These are phyloP conservation scores for Pterostichus niger DNA, from an alignment of 2,888 invertebrate genomes.

Conservation along the genomic window DNA sequence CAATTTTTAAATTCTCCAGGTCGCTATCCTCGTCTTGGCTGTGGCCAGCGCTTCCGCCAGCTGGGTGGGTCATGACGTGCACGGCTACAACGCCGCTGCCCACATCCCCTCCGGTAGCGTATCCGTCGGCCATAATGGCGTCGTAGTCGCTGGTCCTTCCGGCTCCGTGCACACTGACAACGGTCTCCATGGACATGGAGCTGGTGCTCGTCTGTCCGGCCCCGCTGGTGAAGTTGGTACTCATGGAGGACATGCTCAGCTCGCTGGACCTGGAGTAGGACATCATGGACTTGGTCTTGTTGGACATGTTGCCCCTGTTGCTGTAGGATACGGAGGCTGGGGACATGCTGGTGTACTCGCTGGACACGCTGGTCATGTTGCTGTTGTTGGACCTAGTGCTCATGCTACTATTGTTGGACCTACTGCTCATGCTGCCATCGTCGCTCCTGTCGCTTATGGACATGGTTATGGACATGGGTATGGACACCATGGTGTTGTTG, in stretches of 20 bases:
- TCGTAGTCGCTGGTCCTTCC: constrained; percentile 68
- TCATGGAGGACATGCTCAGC: constrained; percentile 55
- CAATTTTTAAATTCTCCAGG: constrained; percentile 21
- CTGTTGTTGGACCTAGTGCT: constrained; percentile 27
- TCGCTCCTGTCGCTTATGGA: constrained; percentile 34
- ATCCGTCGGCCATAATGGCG: constrained; percentile 64
- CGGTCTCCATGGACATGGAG: constrained; percentile 55
- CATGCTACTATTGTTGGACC: constrained; percentile 11
- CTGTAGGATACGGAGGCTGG: neutral
- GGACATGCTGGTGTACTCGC: constrained; percentile 13
- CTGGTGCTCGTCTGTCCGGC: constrained; percentile 47
- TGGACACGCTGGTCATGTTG: constrained; percentile 6
- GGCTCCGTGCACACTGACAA: constrained; percentile 65
- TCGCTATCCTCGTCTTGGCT: constrained; percentile 57
- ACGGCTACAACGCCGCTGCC: constrained; percentile 48
- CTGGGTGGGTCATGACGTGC: constrained; percentile 19
- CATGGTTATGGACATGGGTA: neutral
- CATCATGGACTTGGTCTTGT: constrained; percentile 36
- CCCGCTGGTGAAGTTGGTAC: constrained; percentile 64
- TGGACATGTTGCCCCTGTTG: constrained; percentile 23
- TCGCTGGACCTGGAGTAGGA: constrained; percentile 52
- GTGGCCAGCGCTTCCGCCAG: constrained; percentile 51
- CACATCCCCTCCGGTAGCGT: constrained; percentile 61
- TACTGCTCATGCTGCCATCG: constrained; percentile 14
- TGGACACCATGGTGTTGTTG: constrained; percentile 44